phyloP scores from a whole-genome alignment of 2,113 vertebrate genomes.

The Phyllopteryx taeniolatus region DNA sequence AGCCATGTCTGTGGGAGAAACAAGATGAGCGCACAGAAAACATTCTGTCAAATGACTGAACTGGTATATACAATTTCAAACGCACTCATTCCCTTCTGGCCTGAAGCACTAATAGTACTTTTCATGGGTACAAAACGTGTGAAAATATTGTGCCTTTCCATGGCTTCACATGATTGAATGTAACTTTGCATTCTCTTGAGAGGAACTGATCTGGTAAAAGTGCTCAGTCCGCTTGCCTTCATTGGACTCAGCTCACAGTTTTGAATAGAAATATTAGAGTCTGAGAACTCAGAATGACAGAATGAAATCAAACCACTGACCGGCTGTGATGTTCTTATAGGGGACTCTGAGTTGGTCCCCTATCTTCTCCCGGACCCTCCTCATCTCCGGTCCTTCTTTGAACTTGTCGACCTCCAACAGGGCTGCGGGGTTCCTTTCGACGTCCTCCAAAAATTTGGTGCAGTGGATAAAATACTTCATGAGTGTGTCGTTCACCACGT shows the following conservation, averaged over 20 bases:
- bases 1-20: constrained; percentile 77
- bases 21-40: not conserved
- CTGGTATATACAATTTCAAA: too few species aligned
- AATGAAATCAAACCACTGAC: constrained; percentile 49
- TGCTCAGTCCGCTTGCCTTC: too few species aligned
- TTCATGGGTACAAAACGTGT: too few species aligned
- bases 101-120: too few species aligned
- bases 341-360: constrained; percentile 76
- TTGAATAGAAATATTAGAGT: not conserved
- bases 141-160: too few species aligned
- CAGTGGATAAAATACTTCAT: constrained; percentile 93
- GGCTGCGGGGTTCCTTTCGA: constrained; percentile 73
- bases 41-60: not conserved
- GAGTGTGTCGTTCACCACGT: constrained; percentile 80
- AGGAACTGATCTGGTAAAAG: too few species aligned
- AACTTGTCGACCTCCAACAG: constrained; percentile 80
- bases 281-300: not conserved
- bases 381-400: constrained; percentile 85
- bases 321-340: constrained; percentile 71
- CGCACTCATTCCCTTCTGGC: too few species aligned
- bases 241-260: too few species aligned
- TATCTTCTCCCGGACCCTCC: constrained; percentile 79
- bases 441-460: constrained; percentile 78
- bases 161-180: too few species aligned
- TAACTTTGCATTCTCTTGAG: too few species aligned